Percentiles rank a stretch among this genome's conserved stretches.
Conservation (phyloP, 2,113 vertebrate genomes). For the Garra rufa region DNA sequence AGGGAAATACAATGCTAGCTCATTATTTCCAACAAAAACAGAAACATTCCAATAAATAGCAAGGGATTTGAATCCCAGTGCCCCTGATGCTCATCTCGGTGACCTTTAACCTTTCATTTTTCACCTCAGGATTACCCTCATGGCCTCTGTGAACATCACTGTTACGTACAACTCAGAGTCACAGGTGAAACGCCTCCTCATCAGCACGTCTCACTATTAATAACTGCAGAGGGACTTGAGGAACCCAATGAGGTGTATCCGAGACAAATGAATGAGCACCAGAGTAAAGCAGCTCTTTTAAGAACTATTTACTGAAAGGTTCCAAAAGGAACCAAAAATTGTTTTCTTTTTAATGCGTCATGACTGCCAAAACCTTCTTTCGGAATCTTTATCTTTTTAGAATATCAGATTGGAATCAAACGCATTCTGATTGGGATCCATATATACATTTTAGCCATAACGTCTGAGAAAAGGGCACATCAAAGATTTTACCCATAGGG, state of each 20-base stretch:
- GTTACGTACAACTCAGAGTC: constrained; percentile 9
- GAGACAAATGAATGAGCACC: constrained; percentile 23
- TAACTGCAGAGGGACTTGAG: not conserved
- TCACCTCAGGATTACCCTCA: not conserved
- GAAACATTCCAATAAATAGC: not conserved
- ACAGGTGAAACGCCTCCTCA: not conserved
- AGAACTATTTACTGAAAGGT: not conserved
- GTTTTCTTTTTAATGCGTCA: not conserved
- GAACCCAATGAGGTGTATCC: not conserved
- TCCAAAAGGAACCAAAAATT: not conserved
- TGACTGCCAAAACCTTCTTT: not conserved
- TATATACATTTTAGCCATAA: not conserved
- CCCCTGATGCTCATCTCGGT: constrained; percentile 2
- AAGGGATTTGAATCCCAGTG: constrained; percentile 9
- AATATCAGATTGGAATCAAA: not conserved
- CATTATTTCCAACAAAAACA: not conserved
- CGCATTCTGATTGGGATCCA: not conserved
- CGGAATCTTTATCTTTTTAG: not conserved
- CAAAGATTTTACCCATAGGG: not conserved
- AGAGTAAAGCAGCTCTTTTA: not conserved
- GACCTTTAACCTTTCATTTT: constrained; percentile 37
- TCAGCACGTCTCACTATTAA: not conserved
- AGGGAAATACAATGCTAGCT: not conserved
- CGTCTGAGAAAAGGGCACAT: not conserved
- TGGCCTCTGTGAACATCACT: not conserved